These are phyloP conservation scores for Sinocyclocheilus rhinocerous DNA, from an alignment of 2,113 vertebrate genomes.

Conservation along the genomic window DNA sequence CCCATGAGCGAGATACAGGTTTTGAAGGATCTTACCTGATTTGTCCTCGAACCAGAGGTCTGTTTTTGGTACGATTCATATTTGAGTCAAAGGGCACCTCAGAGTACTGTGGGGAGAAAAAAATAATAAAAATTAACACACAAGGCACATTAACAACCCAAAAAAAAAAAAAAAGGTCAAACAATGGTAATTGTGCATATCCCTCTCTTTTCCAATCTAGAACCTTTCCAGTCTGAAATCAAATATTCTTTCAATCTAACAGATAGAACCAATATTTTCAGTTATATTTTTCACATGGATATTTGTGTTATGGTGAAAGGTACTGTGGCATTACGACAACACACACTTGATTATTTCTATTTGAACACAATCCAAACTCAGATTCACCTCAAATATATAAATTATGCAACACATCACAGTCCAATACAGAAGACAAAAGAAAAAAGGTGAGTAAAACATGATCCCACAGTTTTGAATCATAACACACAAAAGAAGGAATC, in stretches of 20 bases:
- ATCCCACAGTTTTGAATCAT: neutral
- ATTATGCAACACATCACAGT: neutral
- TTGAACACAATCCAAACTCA: neutral
- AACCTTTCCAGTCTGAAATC: neutral
- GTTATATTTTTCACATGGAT: neutral
- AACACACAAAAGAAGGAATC: neutral
- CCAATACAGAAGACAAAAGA: neutral
- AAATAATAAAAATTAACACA: conserved; percentile 55
- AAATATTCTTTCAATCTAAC: neutral
- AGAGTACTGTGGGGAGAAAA: conserved; percentile 85
- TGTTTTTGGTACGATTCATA: conserved; percentile 98
- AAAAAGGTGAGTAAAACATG: neutral
- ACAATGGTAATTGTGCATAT: neutral
- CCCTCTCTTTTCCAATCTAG: neutral
- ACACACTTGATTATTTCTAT: neutral
- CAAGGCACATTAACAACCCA: neutral
- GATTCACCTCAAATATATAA: neutral
- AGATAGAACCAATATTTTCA: neutral
- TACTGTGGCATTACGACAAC: neutral
- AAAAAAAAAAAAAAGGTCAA: neutral
- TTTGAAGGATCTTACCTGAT: conserved; percentile 84
- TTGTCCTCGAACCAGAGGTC: conserved; percentile 94
- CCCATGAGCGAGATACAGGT: neutral
- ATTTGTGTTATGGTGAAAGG: neutral
- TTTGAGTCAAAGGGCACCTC: conserved; percentile 98